Conservation (phyloP, 1,140 invertebrate species). For the Capitella teleta region DNA sequence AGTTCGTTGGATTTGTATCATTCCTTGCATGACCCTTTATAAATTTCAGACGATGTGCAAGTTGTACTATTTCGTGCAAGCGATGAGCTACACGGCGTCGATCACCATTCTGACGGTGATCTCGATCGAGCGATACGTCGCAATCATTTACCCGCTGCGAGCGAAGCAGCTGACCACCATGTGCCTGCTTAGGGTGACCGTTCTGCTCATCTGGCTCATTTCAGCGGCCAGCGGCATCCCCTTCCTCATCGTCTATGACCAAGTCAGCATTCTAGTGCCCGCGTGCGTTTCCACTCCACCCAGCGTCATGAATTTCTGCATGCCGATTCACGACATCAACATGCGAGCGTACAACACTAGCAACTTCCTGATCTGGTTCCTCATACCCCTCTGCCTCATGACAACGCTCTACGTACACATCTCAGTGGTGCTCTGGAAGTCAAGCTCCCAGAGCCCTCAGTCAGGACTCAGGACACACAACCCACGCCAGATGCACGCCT, state of each 20-base stretch:
- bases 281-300: not conserved
- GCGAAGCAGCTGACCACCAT: constrained; percentile 15
- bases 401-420: constrained; percentile 75
- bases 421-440: constrained; percentile 45
- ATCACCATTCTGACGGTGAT: constrained; percentile 44
- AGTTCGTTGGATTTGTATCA: not conserved
- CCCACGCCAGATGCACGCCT: not conserved
- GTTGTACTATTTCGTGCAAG: constrained; percentile 33
- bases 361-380: constrained; percentile 52
- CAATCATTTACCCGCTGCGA: constrained; percentile 58
- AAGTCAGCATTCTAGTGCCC: not conserved
- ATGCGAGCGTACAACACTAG: constrained; percentile 10
- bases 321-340: not conserved
- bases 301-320: constrained; percentile 1
- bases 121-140: constrained; percentile 64
- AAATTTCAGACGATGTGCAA: constrained; percentile 36
- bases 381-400: constrained; percentile 66
- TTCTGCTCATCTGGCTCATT: constrained; percentile 5
- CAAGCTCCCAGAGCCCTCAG: constrained; percentile 3
- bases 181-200: constrained; percentile 3
- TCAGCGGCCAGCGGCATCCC: constrained; percentile 3
- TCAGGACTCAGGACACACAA: not conserved
- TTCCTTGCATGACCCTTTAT: not conserved
- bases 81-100: constrained; percentile 28
- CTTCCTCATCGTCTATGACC: constrained; percentile 11